Base-by-base conservation (phyloP, 2,888 invertebrate species). In the Masnerella sp. region DNA sequence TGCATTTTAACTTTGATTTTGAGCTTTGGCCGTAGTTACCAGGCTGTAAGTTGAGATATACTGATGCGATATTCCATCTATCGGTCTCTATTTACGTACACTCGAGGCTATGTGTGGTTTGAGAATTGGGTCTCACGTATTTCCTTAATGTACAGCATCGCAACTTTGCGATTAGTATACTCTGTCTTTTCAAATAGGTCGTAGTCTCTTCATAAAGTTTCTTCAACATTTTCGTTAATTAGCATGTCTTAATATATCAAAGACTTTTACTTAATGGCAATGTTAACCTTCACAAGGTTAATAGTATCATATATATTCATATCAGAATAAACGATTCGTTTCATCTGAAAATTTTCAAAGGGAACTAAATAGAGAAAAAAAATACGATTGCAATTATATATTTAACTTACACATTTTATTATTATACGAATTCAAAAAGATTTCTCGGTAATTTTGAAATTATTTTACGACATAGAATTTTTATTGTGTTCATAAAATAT, bases 41-140 rank as follows among this genome's bases (percentile, higher is more conserved):
- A 40, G 17, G 15, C 28, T 42, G 40, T 42, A 52, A 52, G 34
- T 49, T 17, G 28, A 42, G 42, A 32, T 62, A 38, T 17, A 58
- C 45, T 45, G 36, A 58, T 42, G 14, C 32, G 32, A 58, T 58
- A 58, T 58, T 43, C 28, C 22, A 34, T 43, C 15, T 34, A 58
- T 58, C 58, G 15, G 43, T 43, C 15, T 58, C 17, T 58, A 43
- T 22, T 28, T 40, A 17, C 34, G 34, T 58, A 43, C 22, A 32
- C 20, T 40, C 25, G 4, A 5, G 17, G 38, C 11, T 61, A 32
- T 40, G 61, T 59, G 22, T 49, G 49, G 40, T 40, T 8, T 49
- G 30, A 40, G 11, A 61, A 61, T 61, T 49, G 22, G 40, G 40
- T 49, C 49, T 61, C 61, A 40, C 40, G 61, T 61, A 61, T 61